Base-by-base conservation (phyloP, 2,113 vertebrate genomes). In the Pithys albifrons region DNA sequence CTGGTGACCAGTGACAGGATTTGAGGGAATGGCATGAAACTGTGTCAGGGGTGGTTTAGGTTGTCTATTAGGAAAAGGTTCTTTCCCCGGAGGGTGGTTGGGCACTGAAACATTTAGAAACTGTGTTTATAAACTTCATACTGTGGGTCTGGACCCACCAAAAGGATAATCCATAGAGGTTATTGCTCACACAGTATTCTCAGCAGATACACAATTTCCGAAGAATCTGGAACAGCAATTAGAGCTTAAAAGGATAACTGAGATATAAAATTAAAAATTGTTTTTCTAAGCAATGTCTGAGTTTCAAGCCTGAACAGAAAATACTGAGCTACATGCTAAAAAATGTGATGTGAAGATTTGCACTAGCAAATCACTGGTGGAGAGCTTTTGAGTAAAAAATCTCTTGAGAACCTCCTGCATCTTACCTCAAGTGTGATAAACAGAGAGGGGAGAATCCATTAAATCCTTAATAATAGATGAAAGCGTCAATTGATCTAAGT, bases 381-480 rank as follows among this genome's bases (percentile, higher is more conserved):
- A 92, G 43, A 82, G 35, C 35, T 95, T 91, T 85, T 91, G 85
- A 88, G 74, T 82, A 88, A 82, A 76, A 88, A 62, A 91, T 62
- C 75, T 92, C 48, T 69, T 76, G 81, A 96, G 69, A 93, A 93
- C 69, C 80, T 96, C 43, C 71, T 90, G 79, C 71, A 43, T 92
- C 62, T 96, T 91, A 59, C 69, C 54, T 94, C 75, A 94, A 95
- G 55, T 37, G 46, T 66, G 91, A 92, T 95, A 92, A 96, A 94
- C 73, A 96, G 82, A 88, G 39, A 95, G 65, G 91, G 72, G 52
- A 70, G 91, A 75, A 84, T 78, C 37, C 84, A 93, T 79, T 84
- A 93, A 96, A 96, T 85, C 28, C 39, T 96, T 97, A 97, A 95
- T 94, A 96, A 97, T 54, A 96, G 70, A 93, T 96, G 77, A 97